Evolutionary conservation across 2,888 invertebrate species (phyloP).

Genomic region (Eumerus sabulonum): DNA sequence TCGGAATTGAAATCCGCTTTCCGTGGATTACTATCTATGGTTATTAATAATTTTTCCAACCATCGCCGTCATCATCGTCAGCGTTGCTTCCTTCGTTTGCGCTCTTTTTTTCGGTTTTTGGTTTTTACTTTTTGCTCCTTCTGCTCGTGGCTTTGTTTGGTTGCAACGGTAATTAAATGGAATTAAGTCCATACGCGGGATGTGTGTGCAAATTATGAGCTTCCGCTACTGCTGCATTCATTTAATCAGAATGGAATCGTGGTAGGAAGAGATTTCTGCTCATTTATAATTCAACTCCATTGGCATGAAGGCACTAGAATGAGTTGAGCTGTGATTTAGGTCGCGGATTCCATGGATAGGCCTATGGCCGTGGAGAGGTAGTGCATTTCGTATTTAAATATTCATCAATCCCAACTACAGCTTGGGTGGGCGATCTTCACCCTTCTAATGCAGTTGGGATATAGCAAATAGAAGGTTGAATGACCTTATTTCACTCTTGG

Average conservation of each 20-base stretch:
- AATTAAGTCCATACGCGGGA: conserved; percentile 23
- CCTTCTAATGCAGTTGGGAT: too few species aligned
- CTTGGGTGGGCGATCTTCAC: too few species aligned
- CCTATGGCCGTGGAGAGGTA: conserved; percentile 15
- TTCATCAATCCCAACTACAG: conserved; percentile 16
- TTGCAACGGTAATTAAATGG: conserved; percentile 48
- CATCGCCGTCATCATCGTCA: conserved; percentile 4
- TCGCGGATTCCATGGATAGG: conserved; percentile 56
- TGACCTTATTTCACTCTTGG: too few species aligned
- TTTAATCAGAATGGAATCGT: conserved; percentile 48
- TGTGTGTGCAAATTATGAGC: conserved; percentile 55
- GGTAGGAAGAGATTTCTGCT: conserved; percentile 19
- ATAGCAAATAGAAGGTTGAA: not conserved
- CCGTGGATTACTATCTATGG: conserved; percentile 45
- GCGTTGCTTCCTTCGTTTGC: too few species aligned
- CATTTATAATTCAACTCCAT: conserved; percentile 33
- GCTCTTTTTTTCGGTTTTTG: too few species aligned
- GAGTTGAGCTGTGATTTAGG: conserved; percentile 37
- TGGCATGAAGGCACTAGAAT: conserved; percentile 34
- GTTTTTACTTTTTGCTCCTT: too few species aligned
- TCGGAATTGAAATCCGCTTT: conserved; percentile 37
- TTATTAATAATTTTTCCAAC: conserved; percentile 35
- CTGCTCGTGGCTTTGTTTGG: too few species aligned
- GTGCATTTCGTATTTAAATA: conserved; percentile 35
- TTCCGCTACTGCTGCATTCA: conserved; percentile 55